Conservation (phyloP, 2,797 vertebrate species). For the Chlorospingus semifuscus region DNA sequence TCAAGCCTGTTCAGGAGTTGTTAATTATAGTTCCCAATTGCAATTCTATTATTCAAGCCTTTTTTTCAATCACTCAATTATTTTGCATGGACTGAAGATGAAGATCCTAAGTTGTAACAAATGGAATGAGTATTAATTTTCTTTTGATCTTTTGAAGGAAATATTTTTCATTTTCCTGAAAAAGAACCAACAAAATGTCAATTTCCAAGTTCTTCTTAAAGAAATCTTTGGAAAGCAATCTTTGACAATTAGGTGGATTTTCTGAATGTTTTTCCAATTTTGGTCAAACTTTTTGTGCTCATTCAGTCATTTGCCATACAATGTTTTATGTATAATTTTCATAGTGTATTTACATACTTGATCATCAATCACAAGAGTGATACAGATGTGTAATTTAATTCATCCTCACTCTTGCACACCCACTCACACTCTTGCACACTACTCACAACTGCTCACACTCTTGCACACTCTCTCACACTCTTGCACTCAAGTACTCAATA, state of each 20-base stretch:
- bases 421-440: too few relatives aligned
- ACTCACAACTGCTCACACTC: too few relatives aligned
- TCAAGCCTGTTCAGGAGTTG: neutral
- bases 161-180: neutral
- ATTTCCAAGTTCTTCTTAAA: neutral
- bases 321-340: neutral
- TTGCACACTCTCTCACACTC: too few relatives aligned
- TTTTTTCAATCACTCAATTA: neutral
- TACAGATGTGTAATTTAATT: neutral
- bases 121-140: neutral
- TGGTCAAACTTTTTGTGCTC: neutral
- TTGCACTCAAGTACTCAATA: neutral
- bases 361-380: neutral
- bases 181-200: neutral
- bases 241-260: neutral
- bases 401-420: neutral
- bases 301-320: neutral
- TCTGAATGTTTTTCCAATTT: neutral
- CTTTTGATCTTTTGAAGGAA: neutral
- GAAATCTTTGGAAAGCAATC: neutral
- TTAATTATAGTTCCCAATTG: neutral
- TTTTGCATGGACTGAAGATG: neutral
- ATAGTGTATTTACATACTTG: neutral
- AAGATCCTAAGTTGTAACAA: neutral
- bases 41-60: neutral